Evolutionary conservation across 2,113 vertebrate genomes (phyloP).

Genomic region (Scomber colias): DNA sequence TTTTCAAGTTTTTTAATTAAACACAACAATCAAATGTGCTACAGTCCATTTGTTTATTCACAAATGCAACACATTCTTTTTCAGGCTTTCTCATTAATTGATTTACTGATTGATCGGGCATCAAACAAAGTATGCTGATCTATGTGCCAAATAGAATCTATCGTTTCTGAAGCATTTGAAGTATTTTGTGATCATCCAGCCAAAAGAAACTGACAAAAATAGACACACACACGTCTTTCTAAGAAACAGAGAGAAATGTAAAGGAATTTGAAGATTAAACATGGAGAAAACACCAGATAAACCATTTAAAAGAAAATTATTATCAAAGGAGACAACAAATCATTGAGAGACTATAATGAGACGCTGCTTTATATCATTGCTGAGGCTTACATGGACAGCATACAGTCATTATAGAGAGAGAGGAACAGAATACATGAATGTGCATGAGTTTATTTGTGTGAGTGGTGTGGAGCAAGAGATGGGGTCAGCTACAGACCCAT

Average conservation of each 20-base stretch:
- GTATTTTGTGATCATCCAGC: constrained; percentile 16
- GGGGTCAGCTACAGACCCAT: too few species aligned
- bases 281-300: neutral
- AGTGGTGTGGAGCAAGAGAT: too few species aligned
- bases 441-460: neutral
- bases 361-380: neutral
- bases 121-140: constrained; percentile 17
- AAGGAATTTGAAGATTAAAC: neutral
- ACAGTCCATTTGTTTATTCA: constrained; percentile 18
- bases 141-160: constrained; percentile 1
- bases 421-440: neutral
- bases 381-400: neutral
- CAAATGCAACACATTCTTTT: neutral
- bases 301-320: constrained; percentile 7
- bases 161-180: constrained; percentile 11
- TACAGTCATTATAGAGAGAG: neutral
- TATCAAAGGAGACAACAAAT: constrained; percentile 10
- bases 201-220: constrained; percentile 17
- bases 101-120: constrained; percentile 37
- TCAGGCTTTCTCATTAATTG: constrained; percentile 11
- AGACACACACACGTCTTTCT: neutral
- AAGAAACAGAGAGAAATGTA: neutral
- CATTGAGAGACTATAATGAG: neutral
- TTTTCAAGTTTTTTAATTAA: constrained; percentile 29
- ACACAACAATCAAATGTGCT: neutral